A percentile compares a stretch with the other conserved stretches of the same genome.
These are phyloP conservation scores for Dicycla oo DNA, from an alignment of 2,888 invertebrate genomes.

Conservation along the genomic window DNA sequence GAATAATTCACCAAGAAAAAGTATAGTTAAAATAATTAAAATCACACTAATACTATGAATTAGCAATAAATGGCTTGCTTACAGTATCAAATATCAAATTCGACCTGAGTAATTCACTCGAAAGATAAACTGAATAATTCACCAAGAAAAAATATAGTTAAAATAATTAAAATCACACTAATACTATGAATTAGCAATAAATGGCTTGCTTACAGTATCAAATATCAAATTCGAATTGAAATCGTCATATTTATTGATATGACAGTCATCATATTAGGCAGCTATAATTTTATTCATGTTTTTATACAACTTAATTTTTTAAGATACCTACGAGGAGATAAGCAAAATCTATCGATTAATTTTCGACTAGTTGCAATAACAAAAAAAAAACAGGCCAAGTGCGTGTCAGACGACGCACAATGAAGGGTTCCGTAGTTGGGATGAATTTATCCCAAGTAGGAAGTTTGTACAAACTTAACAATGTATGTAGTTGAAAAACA, in stretches of 20 bases:
- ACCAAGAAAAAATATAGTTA: conserved; percentile 26
- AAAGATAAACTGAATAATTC: no score
- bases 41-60: conserved; percentile 51
- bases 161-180: conserved; percentile 53
- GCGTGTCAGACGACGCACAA: no score
- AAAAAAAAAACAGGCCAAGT: no score
- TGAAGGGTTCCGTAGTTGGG: no score
- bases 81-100: conserved; percentile 51
- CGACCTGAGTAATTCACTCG: no score
- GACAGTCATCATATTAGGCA: conserved; percentile 20
- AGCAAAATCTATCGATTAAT: conserved; percentile 32
- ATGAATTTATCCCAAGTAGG: no score
- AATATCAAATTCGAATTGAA: conserved; percentile 54
- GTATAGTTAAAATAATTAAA: conserved; percentile 48
- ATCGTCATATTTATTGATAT: conserved; percentile 50
- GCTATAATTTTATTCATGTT: conserved; percentile 37
- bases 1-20: conserved; percentile 22
- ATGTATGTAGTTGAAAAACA: no score
- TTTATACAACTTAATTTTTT: conserved; percentile 52
- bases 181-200: conserved; percentile 53
- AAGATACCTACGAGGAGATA: conserved; percentile 19
- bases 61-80: conserved; percentile 43
- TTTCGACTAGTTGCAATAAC: background rate
- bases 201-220: conserved; percentile 42
- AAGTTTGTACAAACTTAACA: no score